Percentiles rank a stretch among this genome's conserved stretches.
These are phyloP conservation scores for Catalaphyllia jardinei DNA, from an alignment of 64 coral and sea anemone genomes.

Conservation along the genomic window DNA sequence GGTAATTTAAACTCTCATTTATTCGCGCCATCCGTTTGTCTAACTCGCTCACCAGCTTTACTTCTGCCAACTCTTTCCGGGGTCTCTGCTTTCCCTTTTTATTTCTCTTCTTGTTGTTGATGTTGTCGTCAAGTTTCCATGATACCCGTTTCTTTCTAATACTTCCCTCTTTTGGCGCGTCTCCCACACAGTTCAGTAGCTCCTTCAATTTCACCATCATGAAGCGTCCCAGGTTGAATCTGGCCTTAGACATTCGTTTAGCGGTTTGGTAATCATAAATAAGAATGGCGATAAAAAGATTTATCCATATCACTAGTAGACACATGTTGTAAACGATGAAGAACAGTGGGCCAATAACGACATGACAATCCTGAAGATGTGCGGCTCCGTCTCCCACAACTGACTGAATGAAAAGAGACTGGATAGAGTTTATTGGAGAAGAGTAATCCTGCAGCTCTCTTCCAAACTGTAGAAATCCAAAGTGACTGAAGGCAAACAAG, in stretches of 20 bases:
- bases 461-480: conserved; percentile 49
- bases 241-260: neutral
- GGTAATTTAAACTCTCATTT: neutral
- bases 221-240: conserved; percentile 24
- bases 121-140: neutral
- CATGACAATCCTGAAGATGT: conserved; percentile 2
- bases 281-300: conserved; percentile 47
- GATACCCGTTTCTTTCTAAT: neutral
- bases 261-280: conserved; percentile 18
- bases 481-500: conserved; percentile 36
- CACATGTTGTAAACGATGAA: neutral
- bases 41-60: neutral
- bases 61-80: neutral
- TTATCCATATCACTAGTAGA: conserved; percentile 29
- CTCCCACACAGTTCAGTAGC: neutral
- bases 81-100: neutral
- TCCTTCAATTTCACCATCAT: conserved; percentile 42
- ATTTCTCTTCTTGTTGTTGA: neutral
- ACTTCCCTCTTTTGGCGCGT: neutral
- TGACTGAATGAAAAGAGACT: conserved; percentile 14
- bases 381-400: neutral
- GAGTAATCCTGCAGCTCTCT: neutral
- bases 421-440: neutral
- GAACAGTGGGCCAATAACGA: conserved; percentile 4
- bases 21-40: neutral